Percentiles rank a stretch among this genome's conserved stretches.
Evolutionary conservation across 2,888 invertebrate species (phyloP).

Genomic region (Harpalus rufipes): DNA sequence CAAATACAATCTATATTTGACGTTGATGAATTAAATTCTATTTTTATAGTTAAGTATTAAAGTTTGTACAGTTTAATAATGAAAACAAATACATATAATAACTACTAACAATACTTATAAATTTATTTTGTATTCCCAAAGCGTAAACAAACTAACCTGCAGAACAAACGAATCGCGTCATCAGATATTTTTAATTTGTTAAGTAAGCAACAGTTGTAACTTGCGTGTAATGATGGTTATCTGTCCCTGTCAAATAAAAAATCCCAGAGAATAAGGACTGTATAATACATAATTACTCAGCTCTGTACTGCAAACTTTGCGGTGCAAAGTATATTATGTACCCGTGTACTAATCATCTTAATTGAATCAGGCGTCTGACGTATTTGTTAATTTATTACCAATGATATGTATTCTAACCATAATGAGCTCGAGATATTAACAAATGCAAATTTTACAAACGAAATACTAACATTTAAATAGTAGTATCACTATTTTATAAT

Average conservation of each 20-base stretch:
- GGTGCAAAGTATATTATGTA: constrained; percentile 9
- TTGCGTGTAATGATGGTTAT: constrained; percentile 44
- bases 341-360: constrained; percentile 32
- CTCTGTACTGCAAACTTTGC: too few relatives aligned
- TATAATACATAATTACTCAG: constrained; percentile 27
- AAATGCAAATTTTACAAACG: not conserved
- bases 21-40: constrained; percentile 46
- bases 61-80: constrained; percentile 53
- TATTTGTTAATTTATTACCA: constrained; percentile 43
- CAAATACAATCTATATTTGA: constrained; percentile 52
- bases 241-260: constrained; percentile 11
- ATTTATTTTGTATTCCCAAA: constrained; percentile 7
- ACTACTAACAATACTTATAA: constrained; percentile 40
- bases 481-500: not conserved
- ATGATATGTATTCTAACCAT: not conserved
- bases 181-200: constrained; percentile 45
- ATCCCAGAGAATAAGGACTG: constrained; percentile 30
- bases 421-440: not conserved
- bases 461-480: not conserved
- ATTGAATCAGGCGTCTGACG: constrained; percentile 38
- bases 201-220: constrained; percentile 33
- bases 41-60: constrained; percentile 57
- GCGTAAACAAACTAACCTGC: not conserved
- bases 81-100: constrained; percentile 53
- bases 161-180: constrained; percentile 23